Conservation (phyloP, 2,888 invertebrate species). For the Malachius bipustulatus region DNA sequence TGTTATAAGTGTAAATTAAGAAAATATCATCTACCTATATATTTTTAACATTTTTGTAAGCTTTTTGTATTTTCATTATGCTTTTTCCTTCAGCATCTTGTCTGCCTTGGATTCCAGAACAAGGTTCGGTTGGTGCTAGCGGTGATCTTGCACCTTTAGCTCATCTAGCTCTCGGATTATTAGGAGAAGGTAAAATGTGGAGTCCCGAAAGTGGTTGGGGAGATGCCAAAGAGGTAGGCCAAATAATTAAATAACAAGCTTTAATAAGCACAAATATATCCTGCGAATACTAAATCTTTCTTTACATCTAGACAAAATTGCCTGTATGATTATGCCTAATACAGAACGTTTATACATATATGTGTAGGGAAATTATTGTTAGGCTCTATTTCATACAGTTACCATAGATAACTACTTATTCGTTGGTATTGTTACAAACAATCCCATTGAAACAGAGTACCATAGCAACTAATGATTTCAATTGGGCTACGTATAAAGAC, state of each 20-base stretch:
- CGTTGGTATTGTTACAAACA: too few species aligned
- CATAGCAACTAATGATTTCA: too few species aligned
- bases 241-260: not conserved
- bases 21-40: slow-evolving; percentile 5
- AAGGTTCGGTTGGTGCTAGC: slow-evolving; percentile 56
- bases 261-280: too few species aligned
- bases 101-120: slow-evolving; percentile 53
- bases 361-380: too few species aligned
- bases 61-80: not conserved
- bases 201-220: slow-evolving; percentile 51
- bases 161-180: slow-evolving; percentile 51
- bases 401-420: too few species aligned
- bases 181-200: slow-evolving; percentile 59
- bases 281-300: too few species aligned
- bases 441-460: too few species aligned
- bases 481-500: too few species aligned
- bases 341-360: too few species aligned
- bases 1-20: not conserved
- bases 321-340: too few species aligned
- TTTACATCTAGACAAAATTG: too few species aligned
- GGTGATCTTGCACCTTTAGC: slow-evolving; percentile 55
- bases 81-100: slow-evolving; percentile 40
- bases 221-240: slow-evolving; percentile 42
- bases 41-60: not conserved
- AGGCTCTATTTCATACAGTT: too few species aligned